phyloP scores from a whole-genome alignment of 2,797 vertebrate genomes.

The Schizothorax lantsangensis region DNA sequence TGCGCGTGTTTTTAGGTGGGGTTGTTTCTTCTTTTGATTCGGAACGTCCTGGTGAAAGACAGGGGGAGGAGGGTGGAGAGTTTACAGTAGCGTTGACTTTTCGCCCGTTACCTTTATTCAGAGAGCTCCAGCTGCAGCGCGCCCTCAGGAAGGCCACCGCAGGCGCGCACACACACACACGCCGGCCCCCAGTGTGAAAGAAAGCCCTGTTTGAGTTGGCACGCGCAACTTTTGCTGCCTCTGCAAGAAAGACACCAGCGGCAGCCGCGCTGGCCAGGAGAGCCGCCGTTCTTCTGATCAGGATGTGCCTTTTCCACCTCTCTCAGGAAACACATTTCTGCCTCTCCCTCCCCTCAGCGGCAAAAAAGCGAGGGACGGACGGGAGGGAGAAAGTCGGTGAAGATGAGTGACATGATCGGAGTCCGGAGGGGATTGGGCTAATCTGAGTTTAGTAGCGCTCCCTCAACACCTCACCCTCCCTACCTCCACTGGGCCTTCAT shows the following conservation, averaged over 20 bases:
- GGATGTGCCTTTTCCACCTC: constrained; percentile 95
- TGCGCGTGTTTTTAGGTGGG: constrained; percentile 76
- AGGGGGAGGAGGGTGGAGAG: constrained; percentile 71
- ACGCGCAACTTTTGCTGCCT: constrained; percentile 92
- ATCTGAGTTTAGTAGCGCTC: constrained; percentile 75
- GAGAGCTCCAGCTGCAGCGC: constrained; percentile 90
- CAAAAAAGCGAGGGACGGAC: constrained; percentile 60
- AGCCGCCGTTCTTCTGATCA: constrained; percentile 83
- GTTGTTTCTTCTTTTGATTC: constrained; percentile 80
- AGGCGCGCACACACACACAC: constrained; percentile 75
- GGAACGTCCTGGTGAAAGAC: constrained; percentile 83
- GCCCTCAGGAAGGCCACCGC: constrained; percentile 92
- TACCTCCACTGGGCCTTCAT: constrained; percentile 50
- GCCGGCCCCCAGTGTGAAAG: constrained; percentile 73
- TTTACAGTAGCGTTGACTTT: constrained; percentile 95
- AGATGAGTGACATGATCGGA: constrained; percentile 47
- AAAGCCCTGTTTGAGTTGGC: constrained; percentile 96
- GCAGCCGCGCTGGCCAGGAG: constrained; percentile 76
- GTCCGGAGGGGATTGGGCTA: constrained; percentile 81
- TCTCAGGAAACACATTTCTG: constrained; percentile 98
- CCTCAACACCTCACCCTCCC: constrained; percentile 34
- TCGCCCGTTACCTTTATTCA: constrained; percentile 88
- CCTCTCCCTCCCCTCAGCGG: constrained; percentile 78
- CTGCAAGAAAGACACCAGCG: constrained; percentile 89
- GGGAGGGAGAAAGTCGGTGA: constrained; percentile 35